Percentiles rank a stretch among this genome's conserved stretches.
These are phyloP conservation scores for Morus bassanus DNA, from an alignment of 2,797 vertebrate genomes.

Conservation along the genomic window DNA sequence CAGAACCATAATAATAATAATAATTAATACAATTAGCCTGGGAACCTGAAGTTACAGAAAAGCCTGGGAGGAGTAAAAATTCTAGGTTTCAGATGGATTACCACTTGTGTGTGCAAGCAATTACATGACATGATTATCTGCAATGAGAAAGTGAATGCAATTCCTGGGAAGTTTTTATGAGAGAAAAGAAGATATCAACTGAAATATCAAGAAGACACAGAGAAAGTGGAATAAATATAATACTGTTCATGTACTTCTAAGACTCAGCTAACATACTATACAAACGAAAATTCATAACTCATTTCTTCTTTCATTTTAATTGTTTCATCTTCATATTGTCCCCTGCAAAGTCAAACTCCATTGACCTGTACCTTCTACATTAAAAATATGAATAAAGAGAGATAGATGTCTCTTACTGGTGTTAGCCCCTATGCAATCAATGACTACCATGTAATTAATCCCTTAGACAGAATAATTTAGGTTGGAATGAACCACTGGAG, in stretches of 20 bases:
- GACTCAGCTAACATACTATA: background rate
- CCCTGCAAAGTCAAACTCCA: background rate
- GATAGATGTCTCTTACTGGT: background rate
- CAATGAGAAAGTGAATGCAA: background rate
- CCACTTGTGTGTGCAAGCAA: background rate
- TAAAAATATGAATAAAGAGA: background rate
- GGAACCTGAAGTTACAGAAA: background rate
- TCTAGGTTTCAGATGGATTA: background rate
- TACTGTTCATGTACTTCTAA: background rate
- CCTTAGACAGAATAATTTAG: background rate
- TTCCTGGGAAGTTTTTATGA: background rate
- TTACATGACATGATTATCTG: background rate
- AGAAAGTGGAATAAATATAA: background rate
- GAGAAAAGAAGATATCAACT: background rate
- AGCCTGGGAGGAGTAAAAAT: background rate
- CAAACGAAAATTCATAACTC: background rate
- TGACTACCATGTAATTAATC: background rate
- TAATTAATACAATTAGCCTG: background rate
- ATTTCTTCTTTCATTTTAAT: background rate
- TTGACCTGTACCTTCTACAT: background rate
- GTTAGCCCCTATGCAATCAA: background rate
- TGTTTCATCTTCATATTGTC: background rate
- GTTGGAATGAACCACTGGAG: background rate
- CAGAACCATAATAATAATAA: background rate
- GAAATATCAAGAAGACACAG: background rate